These are phyloP conservation scores for Morus bassanus DNA, from an alignment of 2,797 vertebrate species.

Conservation along the genomic window DNA sequence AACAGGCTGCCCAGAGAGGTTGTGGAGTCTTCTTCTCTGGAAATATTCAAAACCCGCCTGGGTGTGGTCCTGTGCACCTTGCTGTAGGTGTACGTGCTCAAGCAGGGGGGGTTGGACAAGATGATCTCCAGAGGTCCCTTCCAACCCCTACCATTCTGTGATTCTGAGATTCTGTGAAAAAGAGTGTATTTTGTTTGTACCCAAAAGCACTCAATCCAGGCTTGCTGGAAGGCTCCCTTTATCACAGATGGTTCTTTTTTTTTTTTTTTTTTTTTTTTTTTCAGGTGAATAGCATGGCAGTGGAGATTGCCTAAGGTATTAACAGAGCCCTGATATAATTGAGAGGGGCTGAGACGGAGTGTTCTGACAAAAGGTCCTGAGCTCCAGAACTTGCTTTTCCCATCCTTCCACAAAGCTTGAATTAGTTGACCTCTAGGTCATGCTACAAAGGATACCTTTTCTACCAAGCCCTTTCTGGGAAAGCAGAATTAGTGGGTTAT, in stretches of 20 bases:
- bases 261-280: not conserved
- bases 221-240: not conserved
- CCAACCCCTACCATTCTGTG: too few species aligned
- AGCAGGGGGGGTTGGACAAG: too few species aligned
- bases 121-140: too few species aligned
- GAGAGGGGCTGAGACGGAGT: not conserved
- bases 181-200: not conserved
- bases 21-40: too few species aligned
- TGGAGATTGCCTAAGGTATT: not conserved
- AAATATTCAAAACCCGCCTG: too few species aligned
- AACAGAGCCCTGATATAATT: not conserved
- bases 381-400: slow-evolving; percentile 7
- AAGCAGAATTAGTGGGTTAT: not conserved
- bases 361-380: slow-evolving; percentile 20
- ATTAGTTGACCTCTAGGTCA: slow-evolving; percentile 1
- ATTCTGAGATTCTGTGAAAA: not conserved
- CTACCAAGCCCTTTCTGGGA: not conserved
- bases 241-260: not conserved
- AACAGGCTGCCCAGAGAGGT: too few species aligned
- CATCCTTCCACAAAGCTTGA: not conserved
- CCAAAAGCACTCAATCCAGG: not conserved
- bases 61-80: too few species aligned
- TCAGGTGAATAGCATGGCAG: not conserved
- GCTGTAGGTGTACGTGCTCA: too few species aligned
- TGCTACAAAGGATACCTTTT: not conserved